Base-by-base conservation (phyloP, 2,888 invertebrate genomes). In the Notodonta dromedarius region DNA sequence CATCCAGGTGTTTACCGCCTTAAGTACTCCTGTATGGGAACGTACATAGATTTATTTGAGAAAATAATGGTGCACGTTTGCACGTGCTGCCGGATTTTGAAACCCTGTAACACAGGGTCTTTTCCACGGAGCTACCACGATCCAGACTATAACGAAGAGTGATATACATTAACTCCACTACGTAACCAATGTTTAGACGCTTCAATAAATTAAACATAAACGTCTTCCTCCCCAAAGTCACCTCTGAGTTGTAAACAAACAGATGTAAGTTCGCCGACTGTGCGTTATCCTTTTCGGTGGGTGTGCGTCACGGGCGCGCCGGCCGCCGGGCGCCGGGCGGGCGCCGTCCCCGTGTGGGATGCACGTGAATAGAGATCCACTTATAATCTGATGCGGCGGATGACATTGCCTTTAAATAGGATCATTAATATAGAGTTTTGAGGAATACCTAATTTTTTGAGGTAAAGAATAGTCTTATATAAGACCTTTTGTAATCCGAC, bases 261-360 rank as follows among this genome's bases (percentile, higher is more conserved):
- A 59, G 63, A 54, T 57, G 61, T 70, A 62, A 65, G 67, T 54
- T 72, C 35, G 44, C 65, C 74, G 76, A 76, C 75, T 66, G 51
- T 66, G 67, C 64, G 62, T 72, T 67, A 73, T 75, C 69, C 73
- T 69, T 69, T 66, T 64, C 62, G 65, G 56, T 64, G 65, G 50
- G 65, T 59, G 62, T 81, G 81, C 86, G 85, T 86, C 86, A 86
- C 72, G 63, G 79, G 62, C 84, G 84, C 83, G 84, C 71, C 86
- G 13, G 42, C 0, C 6, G 14, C 24, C 24, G 24, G 24, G 24
- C 24, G 24, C 24, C 86, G 13, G 42, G 0, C 6, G 14, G 84
- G 79, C 82, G 83, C 83, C 84, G 39, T 46, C 59, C 6, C 35
- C 5, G 50, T 16, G 50, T 50, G 50, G 16, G 50, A 14, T 50